Evolutionary conservation across 2,113 vertebrate genomes (phyloP), one percentile per base, ranked within the genome.

Genomic region (Rhinolophus ferrumequinum): DNA sequence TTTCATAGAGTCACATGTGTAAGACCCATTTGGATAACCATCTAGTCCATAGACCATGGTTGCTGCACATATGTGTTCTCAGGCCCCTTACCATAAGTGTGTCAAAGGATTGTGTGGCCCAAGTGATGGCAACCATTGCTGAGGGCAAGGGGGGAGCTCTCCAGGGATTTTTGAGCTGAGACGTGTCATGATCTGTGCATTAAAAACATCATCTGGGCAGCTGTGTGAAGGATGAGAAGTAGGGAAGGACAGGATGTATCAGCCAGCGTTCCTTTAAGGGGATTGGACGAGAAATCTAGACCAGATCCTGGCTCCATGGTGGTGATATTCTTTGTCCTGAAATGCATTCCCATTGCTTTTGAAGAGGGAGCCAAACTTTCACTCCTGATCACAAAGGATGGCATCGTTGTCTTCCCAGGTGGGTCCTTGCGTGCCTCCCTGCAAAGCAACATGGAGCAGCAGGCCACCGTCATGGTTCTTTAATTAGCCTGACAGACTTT

Each of bases 401-500:
- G 96, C 54, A 14, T 30, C 8, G 0, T 94, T 97, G 92, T 98
- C 97, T 98, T 97, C 94, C 97, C 93, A 93, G 93, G 54, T 95
- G 90, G 79, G 95, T 93, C 90, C 93, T 96, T 95, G 96, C 54
- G 30, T 93, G 81, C 72, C 88, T 94, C 35, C 0, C 60, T 81
- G 90, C 90, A 97, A 98, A 98, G 97, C 70, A 94, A 92, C 28
- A 87, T 92, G 14, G 92, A 97, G 97, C 80, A 8, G 3, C 3
- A 2, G 95, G 96, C 98, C 98, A 98, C 92, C 81, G 38, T 88
- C 93, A 52, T 44, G 92, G 81, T 97, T 88, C 98, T 97, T 92
- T 98, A 98, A 98, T 98, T 98, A 98, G 90, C 96, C 95, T 93
- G 97, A 97, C 82, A 97, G 98, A 96, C 97, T 98, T 97, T 95